Evolutionary conservation across 2,797 vertebrate species (phyloP).

Genomic region (Amblyraja radiata): DNA sequence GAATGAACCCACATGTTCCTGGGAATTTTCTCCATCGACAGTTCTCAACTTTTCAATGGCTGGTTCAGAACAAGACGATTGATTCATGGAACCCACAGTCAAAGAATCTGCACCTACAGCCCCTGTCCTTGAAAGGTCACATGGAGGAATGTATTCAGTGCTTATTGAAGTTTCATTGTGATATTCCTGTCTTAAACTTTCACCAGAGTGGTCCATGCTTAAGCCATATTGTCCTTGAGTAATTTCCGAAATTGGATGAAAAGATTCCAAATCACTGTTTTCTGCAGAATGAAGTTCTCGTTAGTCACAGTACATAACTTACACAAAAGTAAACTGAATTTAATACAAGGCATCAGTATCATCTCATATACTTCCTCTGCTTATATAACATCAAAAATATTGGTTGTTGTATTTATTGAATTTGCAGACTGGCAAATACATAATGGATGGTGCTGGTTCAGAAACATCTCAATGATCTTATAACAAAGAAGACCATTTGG

Average conservation of each 20-base stretch:
- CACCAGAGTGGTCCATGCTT: constrained; percentile 43
- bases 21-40: background rate
- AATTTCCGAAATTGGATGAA: constrained; percentile 61
- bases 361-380: background rate
- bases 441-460: background rate
- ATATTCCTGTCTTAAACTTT: constrained; percentile 34
- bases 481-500: too few relatives aligned
- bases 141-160: background rate
- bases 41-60: background rate
- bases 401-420: background rate
- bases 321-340: background rate
- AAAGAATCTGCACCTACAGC: background rate
- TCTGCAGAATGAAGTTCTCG: background rate
- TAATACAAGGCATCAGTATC: background rate
- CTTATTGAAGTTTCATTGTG: background rate
- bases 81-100: constrained; percentile 26
- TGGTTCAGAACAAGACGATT: background rate
- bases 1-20: constrained; percentile 46
- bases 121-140: background rate
- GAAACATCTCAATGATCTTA: background rate
- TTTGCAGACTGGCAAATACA: background rate
- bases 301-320: background rate
- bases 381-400: background rate
- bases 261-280: constrained; percentile 49
- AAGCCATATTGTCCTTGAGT: constrained; percentile 52